A percentile compares a stretch with the other conserved stretches of the same genome.
Evolutionary conservation across 2,888 invertebrate genomes (phyloP).

Genomic region (Epinotia demarniana): DNA sequence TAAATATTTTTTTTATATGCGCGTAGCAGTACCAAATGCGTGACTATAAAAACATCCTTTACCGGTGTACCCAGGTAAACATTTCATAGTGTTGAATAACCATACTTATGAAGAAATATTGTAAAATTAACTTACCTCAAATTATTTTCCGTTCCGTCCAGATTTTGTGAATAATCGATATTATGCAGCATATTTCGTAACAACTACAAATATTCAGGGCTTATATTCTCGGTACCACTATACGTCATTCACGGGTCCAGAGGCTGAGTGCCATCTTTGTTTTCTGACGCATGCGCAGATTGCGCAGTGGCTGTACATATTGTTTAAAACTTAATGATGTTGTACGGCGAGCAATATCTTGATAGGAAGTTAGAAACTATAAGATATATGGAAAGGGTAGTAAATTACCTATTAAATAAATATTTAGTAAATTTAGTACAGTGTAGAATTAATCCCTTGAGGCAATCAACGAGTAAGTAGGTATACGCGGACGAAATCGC

Average conservation of each 20-base stretch:
- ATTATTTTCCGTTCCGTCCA: not conserved
- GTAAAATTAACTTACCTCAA: constrained; percentile 3
- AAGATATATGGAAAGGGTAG: no score
- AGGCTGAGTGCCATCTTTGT: constrained; percentile 59
- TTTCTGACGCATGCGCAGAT: constrained; percentile 56
- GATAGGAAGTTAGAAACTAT: no score
- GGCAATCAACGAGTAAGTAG: no score
- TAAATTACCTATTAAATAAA: no score
- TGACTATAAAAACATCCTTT: not conserved
- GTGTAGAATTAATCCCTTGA: no score
- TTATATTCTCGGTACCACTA: not conserved
- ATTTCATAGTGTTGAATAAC: not conserved
- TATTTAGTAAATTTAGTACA: no score
- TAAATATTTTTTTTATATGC: constrained; percentile 14
- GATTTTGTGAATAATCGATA: not conserved
- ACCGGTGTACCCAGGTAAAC: constrained; percentile 1
- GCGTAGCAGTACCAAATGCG: not conserved
- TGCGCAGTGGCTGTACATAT: constrained; percentile 48
- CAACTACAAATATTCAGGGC: not conserved
- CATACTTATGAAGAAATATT: not conserved
- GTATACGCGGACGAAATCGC: no score
- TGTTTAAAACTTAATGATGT: not conserved
- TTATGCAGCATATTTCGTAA: not conserved
- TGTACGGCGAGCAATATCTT: no score
- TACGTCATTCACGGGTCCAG: constrained; percentile 38